These are phyloP conservation scores for Peromyscus leucopus DNA, from an alignment of 2,113 vertebrate genomes.

Conservation along the genomic window DNA sequence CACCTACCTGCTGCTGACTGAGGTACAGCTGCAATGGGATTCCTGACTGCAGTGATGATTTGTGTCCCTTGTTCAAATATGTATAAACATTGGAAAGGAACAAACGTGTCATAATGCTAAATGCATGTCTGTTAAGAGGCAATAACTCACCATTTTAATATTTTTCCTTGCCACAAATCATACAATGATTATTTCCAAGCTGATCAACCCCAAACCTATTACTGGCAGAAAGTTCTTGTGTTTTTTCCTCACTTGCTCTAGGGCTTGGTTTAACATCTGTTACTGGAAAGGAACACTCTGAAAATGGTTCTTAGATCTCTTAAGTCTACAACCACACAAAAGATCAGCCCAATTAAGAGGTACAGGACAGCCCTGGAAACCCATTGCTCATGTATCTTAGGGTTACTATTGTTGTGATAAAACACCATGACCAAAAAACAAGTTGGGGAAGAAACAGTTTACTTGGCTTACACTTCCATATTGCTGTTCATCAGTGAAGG, in stretches of 20 bases:
- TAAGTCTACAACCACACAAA: constrained; percentile 46
- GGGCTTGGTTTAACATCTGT: neutral
- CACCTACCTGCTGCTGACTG: neutral
- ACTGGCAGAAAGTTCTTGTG: constrained; percentile 28
- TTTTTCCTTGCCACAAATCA: constrained; percentile 24
- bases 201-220: constrained; percentile 54
- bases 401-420: neutral
- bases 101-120: constrained; percentile 18
- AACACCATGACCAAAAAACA: neutral
- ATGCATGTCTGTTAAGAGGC: neutral
- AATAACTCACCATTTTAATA: constrained; percentile 27
- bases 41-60: neutral
- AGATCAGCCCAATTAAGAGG: neutral
- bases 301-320: constrained; percentile 54
- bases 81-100: neutral
- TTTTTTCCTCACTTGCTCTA: constrained; percentile 54
- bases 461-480: neutral
- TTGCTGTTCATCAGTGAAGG: neutral
- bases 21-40: neutral
- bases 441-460: neutral
- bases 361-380: neutral
- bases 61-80: neutral
- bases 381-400: neutral
- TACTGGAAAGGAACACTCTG: neutral
- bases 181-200: neutral